Evolutionary conservation across 2,888 invertebrate species (phyloP).

Genomic region (Drosophila falleni): DNA sequence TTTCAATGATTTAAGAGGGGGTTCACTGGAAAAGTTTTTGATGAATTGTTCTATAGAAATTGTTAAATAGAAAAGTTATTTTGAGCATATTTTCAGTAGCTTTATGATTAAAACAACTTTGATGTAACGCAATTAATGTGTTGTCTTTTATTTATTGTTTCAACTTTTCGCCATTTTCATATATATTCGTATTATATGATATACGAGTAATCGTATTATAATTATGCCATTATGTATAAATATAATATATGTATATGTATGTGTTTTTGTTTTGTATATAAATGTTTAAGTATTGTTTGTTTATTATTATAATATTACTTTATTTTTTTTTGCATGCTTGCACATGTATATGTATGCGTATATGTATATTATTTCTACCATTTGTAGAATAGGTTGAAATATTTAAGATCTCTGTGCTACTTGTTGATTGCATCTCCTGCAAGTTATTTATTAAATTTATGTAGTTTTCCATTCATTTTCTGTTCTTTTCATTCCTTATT

Average conservation of each 20-base stretch:
- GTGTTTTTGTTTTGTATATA: slow-evolving; percentile 68
- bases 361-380: slow-evolving; percentile 38
- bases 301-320: slow-evolving; percentile 37
- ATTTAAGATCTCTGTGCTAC: slow-evolving; percentile 44
- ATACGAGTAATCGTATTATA: slow-evolving; percentile 55
- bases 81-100: no score
- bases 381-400: slow-evolving; percentile 58
- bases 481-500: not conserved
- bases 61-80: not conserved
- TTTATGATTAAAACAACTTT: not conserved
- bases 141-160: slow-evolving; percentile 71
- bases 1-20: not conserved
- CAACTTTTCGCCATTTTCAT: slow-evolving; percentile 77
- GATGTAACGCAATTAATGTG: slow-evolving; percentile 61
- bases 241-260: slow-evolving; percentile 65
- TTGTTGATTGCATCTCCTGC: slow-evolving; percentile 29
- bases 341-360: slow-evolving; percentile 46
- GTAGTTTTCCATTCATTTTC: not conserved
- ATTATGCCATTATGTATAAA: slow-evolving; percentile 73
- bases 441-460: slow-evolving; percentile 40
- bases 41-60: not conserved
- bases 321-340: slow-evolving; percentile 46
- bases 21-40: not conserved
- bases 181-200: slow-evolving; percentile 64
- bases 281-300: slow-evolving; percentile 61